Percentiles rank a stretch among this genome's conserved stretches.
These are phyloP conservation scores for Spisula subtruncata DNA, from an alignment of 2,888 invertebrate species.

Conservation along the genomic window DNA sequence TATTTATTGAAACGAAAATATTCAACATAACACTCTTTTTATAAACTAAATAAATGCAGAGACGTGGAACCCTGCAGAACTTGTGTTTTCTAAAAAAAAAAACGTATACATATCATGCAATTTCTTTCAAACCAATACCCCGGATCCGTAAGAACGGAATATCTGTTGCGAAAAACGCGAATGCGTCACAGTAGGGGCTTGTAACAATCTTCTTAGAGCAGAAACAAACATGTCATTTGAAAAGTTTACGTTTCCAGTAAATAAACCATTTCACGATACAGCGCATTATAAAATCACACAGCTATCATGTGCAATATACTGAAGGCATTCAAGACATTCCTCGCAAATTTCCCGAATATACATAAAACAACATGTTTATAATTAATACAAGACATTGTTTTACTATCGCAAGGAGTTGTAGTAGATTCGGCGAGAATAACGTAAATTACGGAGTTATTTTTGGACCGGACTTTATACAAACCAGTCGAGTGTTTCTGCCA, in stretches of 20 bases:
- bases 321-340: neutral
- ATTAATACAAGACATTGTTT: conserved; percentile 28
- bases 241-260: neutral
- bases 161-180: no score
- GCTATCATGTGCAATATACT: neutral
- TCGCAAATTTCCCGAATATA: neutral
- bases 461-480: conserved; percentile 27
- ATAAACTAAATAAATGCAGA: no score
- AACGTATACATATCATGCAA: no score
- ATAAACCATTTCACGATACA: conserved; percentile 16
- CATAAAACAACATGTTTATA: conserved; percentile 11
- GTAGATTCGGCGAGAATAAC: conserved; percentile 13
- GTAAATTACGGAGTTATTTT: conserved; percentile 23
- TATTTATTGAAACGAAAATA: no score
- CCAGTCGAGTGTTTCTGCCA: conserved; percentile 8
- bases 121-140: no score
- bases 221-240: neutral
- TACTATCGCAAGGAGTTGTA: conserved; percentile 20
- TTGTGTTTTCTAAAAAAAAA: no score
- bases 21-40: no score
- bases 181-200: no score
- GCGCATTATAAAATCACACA: neutral
- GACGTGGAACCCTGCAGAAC: no score
- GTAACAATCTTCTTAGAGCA: no score
- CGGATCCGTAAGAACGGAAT: no score